Evolutionary conservation across 2,888 invertebrate species (phyloP).

Genomic region (Clepsis dumicolana): DNA sequence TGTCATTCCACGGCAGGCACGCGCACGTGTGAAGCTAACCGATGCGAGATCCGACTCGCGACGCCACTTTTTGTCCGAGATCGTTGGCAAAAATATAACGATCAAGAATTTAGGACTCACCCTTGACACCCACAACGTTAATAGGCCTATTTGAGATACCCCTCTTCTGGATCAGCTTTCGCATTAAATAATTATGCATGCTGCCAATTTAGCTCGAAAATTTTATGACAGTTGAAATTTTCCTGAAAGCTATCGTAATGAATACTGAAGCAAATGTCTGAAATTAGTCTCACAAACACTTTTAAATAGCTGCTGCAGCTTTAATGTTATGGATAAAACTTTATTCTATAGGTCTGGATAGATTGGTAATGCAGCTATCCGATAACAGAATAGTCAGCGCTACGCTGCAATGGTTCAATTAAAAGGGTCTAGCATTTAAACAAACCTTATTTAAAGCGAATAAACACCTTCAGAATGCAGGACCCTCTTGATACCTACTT

Average conservation of each 20-base stretch:
- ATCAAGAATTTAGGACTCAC: background rate
- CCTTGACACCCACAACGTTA: background rate
- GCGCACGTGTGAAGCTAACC: slow-evolving; percentile 24
- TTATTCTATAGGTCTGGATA: background rate
- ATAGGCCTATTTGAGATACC: background rate
- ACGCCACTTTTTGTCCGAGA: background rate
- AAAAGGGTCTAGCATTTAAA: too few relatives aligned
- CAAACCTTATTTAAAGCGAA: too few relatives aligned
- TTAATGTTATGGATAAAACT: background rate
- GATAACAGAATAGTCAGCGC: background rate
- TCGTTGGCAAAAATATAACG: background rate
- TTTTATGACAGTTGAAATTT: background rate
- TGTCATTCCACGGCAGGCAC: background rate
- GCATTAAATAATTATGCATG: background rate
- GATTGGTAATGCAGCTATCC: background rate
- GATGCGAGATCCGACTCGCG: background rate
- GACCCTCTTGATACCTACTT: too few relatives aligned
- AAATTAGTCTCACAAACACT: background rate
- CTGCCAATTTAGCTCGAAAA: background rate
- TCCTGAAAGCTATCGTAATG: background rate
- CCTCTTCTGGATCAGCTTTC: background rate
- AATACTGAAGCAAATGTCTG: background rate
- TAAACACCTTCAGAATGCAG: too few relatives aligned
- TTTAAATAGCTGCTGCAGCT: background rate
- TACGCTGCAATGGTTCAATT: background rate